Percentiles rank a stretch among this genome's conserved stretches.
Conservation (phyloP, 2,888 invertebrate genomes). For the Cryptus armator region DNA sequence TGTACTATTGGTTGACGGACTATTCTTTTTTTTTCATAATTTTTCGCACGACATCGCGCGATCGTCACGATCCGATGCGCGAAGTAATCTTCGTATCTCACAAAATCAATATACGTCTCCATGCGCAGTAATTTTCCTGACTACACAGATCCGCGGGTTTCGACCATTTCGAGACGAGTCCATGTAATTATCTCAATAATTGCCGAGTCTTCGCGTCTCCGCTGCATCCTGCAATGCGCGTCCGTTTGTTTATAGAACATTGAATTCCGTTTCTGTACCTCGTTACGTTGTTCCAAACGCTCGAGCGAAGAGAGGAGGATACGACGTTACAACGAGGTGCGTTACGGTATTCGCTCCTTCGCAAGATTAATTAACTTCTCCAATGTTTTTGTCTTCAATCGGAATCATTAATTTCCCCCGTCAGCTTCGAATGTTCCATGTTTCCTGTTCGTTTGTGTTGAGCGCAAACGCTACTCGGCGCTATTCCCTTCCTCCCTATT, state of each 20-base stretch:
- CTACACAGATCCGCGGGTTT: not conserved
- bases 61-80: no score
- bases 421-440: conserved; percentile 37
- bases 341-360: conserved; percentile 27
- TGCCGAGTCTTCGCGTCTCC: not conserved
- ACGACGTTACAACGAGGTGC: conserved; percentile 22
- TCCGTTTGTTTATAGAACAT: not conserved
- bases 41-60: no score
- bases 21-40: no score
- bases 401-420: conserved; percentile 46
- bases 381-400: conserved; percentile 48
- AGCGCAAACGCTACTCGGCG: conserved; percentile 21
- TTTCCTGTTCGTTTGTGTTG: conserved; percentile 3
- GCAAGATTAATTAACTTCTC: conserved; percentile 56
- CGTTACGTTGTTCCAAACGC: not conserved
- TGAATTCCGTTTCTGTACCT: not conserved
- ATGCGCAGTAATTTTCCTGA: no score
- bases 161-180: not conserved
- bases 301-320: not conserved
- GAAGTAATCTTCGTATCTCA: no score
- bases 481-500: conserved; percentile 35
- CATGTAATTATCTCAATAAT: not conserved
- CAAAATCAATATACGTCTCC: no score
- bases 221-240: not conserved
- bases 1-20: no score